phyloP scores from a whole-genome alignment of 2,888 invertebrate species.

The Melieria crassipennis region DNA sequence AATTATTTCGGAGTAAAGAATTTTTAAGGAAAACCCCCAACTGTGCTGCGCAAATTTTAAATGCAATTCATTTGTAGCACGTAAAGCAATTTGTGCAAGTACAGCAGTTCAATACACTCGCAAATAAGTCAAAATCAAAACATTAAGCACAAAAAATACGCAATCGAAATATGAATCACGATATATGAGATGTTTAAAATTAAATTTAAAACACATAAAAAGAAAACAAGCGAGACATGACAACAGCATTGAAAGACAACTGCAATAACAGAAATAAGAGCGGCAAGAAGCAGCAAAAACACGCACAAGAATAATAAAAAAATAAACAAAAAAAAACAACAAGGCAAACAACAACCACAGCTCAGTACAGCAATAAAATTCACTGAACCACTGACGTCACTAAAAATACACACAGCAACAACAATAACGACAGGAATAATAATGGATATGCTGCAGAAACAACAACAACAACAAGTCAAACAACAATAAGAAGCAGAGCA shows the following conservation, averaged over 20 bases:
- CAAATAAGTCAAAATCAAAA: no score
- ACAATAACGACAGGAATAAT: background rate
- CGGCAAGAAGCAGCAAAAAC: background rate
- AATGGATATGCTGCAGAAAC: background rate
- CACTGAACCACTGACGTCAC: conserved; percentile 33
- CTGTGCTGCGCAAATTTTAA: no score
- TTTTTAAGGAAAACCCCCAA: no score
- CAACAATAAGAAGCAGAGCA: conserved; percentile 7
- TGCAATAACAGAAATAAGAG: background rate
- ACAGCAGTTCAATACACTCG: no score
- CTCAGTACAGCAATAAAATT: background rate
- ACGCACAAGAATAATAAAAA: background rate
- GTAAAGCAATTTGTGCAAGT: no score
- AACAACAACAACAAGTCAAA: conserved; percentile 4
- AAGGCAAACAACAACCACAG: background rate
- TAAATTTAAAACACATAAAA: conserved; percentile 5
- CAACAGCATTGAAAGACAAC: conserved; percentile 16
- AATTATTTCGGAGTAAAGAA: no score
- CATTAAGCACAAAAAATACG: background rate
- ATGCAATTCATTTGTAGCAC: no score
- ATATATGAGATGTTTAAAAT: conserved; percentile 9
- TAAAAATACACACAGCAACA: conserved; percentile 27
- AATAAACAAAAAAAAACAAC: conserved; percentile 8
- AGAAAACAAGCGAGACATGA: conserved; percentile 13
- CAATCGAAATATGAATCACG: conserved; percentile 16